Percentiles rank a stretch among this genome's conserved stretches.
These are phyloP conservation scores for Phymastichus coffea DNA, from an alignment of 1,140 invertebrate genomes.

Conservation along the genomic window DNA sequence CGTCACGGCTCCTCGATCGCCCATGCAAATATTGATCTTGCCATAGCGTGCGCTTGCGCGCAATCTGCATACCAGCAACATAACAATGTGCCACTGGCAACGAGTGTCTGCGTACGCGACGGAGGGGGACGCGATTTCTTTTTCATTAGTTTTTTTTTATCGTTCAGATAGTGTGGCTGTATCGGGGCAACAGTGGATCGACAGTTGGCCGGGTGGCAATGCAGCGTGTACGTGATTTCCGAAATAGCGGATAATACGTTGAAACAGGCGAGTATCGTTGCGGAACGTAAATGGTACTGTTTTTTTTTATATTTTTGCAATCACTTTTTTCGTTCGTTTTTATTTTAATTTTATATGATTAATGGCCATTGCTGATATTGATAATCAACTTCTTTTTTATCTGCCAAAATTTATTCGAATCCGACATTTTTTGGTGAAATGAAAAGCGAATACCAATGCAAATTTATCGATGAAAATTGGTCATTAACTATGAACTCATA, in stretches of 20 bases:
- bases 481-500: no score
- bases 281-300: no score
- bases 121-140: slow-evolving; percentile 31
- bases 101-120: slow-evolving; percentile 13
- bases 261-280: neutral
- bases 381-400: neutral
- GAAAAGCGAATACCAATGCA: neutral
- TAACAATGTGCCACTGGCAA: slow-evolving; percentile 9
- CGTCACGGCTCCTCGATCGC: slow-evolving; percentile 43
- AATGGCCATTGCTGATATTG: neutral
- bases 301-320: neutral
- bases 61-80: slow-evolving; percentile 34
- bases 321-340: neutral
- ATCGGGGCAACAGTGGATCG: slow-evolving; percentile 18
- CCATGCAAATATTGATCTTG: slow-evolving; percentile 52
- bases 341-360: neutral
- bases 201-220: slow-evolving; percentile 43
- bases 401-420: neutral
- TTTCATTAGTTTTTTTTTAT: slow-evolving; percentile 24
- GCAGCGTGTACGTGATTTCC: slow-evolving; percentile 41
- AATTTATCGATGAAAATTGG: slow-evolving; percentile 1
- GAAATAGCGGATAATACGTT: slow-evolving; percentile 41
- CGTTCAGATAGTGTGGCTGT: neutral
- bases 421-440: neutral
- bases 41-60: slow-evolving; percentile 38